Percentiles rank a stretch among this genome's conserved stretches.
These are phyloP conservation scores for Pocota personata DNA, from an alignment of 2,888 invertebrate species.

Conservation along the genomic window DNA sequence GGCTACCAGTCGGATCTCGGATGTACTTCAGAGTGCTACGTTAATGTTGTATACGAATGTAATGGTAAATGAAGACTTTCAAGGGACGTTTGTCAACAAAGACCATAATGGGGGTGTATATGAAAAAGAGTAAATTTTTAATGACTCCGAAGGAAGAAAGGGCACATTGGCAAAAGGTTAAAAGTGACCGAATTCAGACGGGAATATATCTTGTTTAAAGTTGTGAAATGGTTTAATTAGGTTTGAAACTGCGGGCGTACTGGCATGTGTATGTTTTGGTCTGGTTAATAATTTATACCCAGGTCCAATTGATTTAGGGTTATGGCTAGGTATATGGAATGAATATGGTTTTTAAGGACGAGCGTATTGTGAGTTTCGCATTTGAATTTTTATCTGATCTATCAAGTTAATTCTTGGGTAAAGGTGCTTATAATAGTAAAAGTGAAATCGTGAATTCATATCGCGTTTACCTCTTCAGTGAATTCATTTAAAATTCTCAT, in stretches of 20 bases:
- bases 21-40: neutral
- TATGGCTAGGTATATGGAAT: neutral
- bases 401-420: no score
- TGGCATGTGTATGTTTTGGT: neutral
- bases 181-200: slow-evolving; percentile 39
- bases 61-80: slow-evolving; percentile 44
- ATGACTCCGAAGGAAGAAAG: slow-evolving; percentile 1
- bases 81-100: slow-evolving; percentile 42
- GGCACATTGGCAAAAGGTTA: slow-evolving; percentile 41
- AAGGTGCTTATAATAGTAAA: no score
- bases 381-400: no score
- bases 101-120: slow-evolving; percentile 14
- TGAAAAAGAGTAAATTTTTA: slow-evolving; percentile 41
- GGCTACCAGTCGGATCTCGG: neutral
- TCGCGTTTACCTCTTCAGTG: no score
- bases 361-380: no score
- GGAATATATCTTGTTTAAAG: slow-evolving; percentile 43
- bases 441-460: no score
- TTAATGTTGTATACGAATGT: slow-evolving; percentile 21
- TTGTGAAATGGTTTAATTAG: slow-evolving; percentile 48
- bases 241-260: neutral
- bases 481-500: no score
- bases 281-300: neutral
- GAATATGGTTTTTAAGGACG: no score
- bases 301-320: slow-evolving; percentile 8